A percentile compares a stretch with the other conserved stretches of the same genome.
Evolutionary conservation across 2,113 vertebrate genomes (phyloP).

Genomic region (Mandrillus leucophaeus): DNA sequence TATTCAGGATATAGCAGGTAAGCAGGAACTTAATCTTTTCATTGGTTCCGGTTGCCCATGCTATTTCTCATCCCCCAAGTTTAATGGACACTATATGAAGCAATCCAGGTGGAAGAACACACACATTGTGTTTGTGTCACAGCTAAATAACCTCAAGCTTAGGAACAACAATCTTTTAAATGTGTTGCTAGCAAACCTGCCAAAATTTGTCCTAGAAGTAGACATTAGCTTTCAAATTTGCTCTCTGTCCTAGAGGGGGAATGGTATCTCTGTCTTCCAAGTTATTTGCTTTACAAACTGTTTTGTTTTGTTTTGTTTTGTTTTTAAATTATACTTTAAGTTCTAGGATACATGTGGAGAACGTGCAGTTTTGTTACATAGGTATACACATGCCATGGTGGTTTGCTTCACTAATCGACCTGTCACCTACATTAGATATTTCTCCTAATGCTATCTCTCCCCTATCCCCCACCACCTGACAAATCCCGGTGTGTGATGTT

Average conservation of each 20-base stretch:
- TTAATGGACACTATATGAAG: not conserved
- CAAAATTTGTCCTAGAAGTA: not conserved
- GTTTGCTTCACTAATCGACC: too few relatives aligned
- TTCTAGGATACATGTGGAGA: too few relatives aligned
- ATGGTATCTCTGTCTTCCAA: not conserved
- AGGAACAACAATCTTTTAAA: not conserved
- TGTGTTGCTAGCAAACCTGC: not conserved
- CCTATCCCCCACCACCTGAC: too few relatives aligned
- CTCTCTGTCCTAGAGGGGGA: not conserved
- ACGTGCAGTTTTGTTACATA: too few relatives aligned
- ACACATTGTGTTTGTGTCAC: not conserved
- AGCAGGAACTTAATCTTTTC: not conserved
- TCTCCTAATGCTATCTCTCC: too few relatives aligned
- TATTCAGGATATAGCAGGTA: not conserved
- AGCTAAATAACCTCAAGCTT: not conserved
- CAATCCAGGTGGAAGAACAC: not conserved
- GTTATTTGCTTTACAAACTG: not conserved
- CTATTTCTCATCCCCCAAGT: not conserved
- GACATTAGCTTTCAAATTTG: not conserved
- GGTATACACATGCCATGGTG: too few relatives aligned
- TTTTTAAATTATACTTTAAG: too few relatives aligned
- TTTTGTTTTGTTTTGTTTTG: too few relatives aligned
- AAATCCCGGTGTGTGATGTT: too few relatives aligned
- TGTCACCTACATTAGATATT: too few relatives aligned
- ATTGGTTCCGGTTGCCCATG: not conserved